Base-by-base conservation (phyloP, 2,113 vertebrate genomes). In the Gasterosteus aculeatus region DNA sequence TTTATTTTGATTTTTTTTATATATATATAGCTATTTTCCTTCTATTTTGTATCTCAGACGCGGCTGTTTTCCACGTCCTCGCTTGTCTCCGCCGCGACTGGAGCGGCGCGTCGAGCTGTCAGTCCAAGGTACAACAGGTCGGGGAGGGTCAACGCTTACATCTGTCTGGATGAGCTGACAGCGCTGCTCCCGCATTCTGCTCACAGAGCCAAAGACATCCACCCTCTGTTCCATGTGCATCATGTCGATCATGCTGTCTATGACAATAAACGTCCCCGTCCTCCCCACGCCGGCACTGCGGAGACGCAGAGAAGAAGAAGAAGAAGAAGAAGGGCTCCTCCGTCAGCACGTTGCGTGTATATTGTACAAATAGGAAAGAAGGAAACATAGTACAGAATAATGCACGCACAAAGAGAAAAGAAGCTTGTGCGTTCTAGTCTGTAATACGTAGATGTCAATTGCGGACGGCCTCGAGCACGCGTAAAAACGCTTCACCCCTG, bases 101-200 rank as follows among this genome's bases (percentile, higher is more conserved):
- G 54, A 80, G 81, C 84, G 66, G 69, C 5, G 66, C 84, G 87
- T 76, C 46, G 81, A 81, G 85, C 87, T 88, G 92, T 91, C 83
- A 87, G 90, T 71, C 66, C 75, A 4, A 69, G 67, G 73, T 74
- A 77, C 65, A 82, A 65, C 69, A 64, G 88, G 89, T 91, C 86
- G 49, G 75, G 58, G 11, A n/a, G 87, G 85, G 91, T 91, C 91
- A 88, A 70, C 60, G 93, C 97, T 98, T 93, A 99, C 98, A 1
- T 99, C 98, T 0, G 98, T 99, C 92, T 99, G 98, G 15, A 99
- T 95, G 93, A 99, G 96, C 91, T 99, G 98, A 2, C 96, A 98
- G n/a, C 98, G 95, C 93, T 99, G 98, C 29, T 95, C 95, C 31
- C 98, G 97, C 89, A 99, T 99, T 79, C 94, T 93, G 42, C 94